These are phyloP conservation scores for Microctonus aethiopoides DNA, from an alignment of 2,888 invertebrate species.

Conservation along the genomic window DNA sequence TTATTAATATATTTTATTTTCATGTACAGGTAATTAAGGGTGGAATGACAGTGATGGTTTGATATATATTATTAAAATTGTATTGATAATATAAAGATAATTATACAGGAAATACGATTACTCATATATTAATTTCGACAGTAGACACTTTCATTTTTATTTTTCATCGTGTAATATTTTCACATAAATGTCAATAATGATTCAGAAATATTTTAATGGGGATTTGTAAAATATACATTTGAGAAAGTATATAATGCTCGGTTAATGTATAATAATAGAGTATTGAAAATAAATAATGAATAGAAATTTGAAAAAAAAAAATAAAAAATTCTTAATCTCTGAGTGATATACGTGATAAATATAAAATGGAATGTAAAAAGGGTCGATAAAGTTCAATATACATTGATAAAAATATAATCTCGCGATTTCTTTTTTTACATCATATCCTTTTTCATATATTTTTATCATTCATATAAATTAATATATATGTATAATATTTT, in stretches of 20 bases:
- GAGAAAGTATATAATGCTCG: background rate
- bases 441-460: too few species aligned
- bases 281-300: too few species aligned
- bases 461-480: too few species aligned
- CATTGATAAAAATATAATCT: background rate
- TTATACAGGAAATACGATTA: background rate
- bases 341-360: too few species aligned
- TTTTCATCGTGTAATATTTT: background rate
- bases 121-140: background rate
- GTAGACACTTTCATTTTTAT: background rate
- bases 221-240: background rate
- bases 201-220: slow-evolving; percentile 1
- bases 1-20: background rate
- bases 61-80: background rate
- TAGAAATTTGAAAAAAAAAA: too few species aligned
- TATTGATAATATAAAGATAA: background rate
- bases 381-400: background rate
- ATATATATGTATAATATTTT: too few species aligned
- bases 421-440: background rate
- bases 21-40: background rate
- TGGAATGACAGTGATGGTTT: background rate
- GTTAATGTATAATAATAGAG: background rate
- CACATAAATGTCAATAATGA: background rate
- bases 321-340: too few species aligned
- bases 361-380: too few species aligned